Conservation (phyloP, 2,888 invertebrate genomes). For the Rhyacophila evoluta region DNA sequence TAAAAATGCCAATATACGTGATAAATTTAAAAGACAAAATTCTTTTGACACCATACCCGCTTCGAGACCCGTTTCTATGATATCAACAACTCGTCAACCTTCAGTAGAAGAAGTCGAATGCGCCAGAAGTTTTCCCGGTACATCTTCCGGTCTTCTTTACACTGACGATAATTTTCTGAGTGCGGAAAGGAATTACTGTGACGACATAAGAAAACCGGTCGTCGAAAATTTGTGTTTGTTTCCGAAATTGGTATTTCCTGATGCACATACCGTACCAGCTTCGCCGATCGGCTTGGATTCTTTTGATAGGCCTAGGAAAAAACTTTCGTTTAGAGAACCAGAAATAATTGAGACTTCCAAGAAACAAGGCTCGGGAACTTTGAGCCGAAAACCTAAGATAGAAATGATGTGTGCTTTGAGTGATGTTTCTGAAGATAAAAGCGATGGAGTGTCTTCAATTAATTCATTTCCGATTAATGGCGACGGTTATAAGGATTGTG, state of each 20-base stretch:
- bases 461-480: constrained; percentile 28
- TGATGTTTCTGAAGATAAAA: constrained; percentile 46
- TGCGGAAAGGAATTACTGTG: constrained; percentile 58
- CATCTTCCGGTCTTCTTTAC: constrained; percentile 42
- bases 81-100: constrained; percentile 59
- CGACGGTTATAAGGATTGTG: constrained; percentile 61
- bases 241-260: constrained; percentile 64
- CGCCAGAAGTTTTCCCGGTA: constrained; percentile 50
- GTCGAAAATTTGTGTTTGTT: constrained; percentile 63
- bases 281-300: constrained; percentile 62
- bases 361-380: constrained; percentile 47
- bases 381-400: constrained; percentile 63
- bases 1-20: constrained; percentile 52
- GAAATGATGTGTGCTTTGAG: constrained; percentile 42
- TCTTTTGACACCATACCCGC: constrained; percentile 41
- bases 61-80: constrained; percentile 63
- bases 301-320: constrained; percentile 80
- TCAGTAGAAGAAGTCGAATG: constrained; percentile 35
- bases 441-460: constrained; percentile 36
- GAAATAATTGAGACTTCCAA: constrained; percentile 71
- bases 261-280: constrained; percentile 58
- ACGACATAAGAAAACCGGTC: constrained; percentile 52
- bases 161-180: constrained; percentile 49
- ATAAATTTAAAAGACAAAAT: constrained; percentile 42
- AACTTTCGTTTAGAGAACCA: constrained; percentile 88